Conservation (phyloP, 2,113 vertebrate species). For the Phaethornis superciliosus region DNA sequence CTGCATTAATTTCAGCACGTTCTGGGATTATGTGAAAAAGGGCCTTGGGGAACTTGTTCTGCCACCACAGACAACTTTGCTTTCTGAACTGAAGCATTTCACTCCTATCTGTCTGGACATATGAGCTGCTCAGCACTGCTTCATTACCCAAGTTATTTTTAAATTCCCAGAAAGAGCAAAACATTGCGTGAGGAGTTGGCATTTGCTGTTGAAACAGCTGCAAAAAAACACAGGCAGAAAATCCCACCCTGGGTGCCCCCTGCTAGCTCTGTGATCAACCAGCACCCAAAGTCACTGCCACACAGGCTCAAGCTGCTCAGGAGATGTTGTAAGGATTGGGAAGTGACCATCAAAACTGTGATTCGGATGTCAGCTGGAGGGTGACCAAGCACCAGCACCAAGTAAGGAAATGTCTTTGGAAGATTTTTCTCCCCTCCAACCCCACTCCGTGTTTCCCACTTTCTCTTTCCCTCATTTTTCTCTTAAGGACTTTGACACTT, state of each 20-base stretch:
- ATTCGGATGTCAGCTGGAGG: background rate
- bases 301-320: background rate
- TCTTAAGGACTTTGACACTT: background rate
- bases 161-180: slow-evolving; percentile 63
- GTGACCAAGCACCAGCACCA: background rate
- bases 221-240: background rate
- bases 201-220: slow-evolving; percentile 51
- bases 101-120: slow-evolving; percentile 60
- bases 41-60: slow-evolving; percentile 45
- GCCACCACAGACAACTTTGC: slow-evolving; percentile 11
- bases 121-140: slow-evolving; percentile 50
- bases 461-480: background rate
- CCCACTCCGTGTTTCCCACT: background rate
- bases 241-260: background rate
- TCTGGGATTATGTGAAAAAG: slow-evolving; percentile 46
- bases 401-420: background rate
- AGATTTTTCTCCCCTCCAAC: background rate
- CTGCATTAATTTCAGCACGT: slow-evolving; percentile 51
- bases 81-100: slow-evolving; percentile 55
- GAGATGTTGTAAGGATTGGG: background rate
- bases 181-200: slow-evolving; percentile 40
- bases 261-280: slow-evolving; percentile 21
- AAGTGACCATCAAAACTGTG: background rate
- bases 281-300: background rate
- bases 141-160: slow-evolving; percentile 68